Percentiles rank a stretch among this genome's conserved stretches.
These are phyloP conservation scores for Drosophila antonietae DNA, from an alignment of 2,888 invertebrate genomes.

Conservation along the genomic window DNA sequence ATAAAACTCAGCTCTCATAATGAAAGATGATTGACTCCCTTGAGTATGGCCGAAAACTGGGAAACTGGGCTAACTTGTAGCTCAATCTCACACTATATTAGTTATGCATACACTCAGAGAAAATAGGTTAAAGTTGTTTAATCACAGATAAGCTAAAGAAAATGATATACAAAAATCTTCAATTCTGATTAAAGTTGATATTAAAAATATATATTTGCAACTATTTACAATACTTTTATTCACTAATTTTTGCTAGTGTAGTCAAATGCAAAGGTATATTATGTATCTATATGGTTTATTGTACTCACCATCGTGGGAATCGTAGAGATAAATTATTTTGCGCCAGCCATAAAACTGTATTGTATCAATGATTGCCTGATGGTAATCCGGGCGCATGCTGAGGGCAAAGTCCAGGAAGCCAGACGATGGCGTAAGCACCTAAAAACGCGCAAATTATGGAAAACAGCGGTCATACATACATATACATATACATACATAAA, in stretches of 20 bases:
- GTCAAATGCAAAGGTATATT: constrained; percentile 6
- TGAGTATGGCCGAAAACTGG: constrained; percentile 32
- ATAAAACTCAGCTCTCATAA: constrained; percentile 41
- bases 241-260: constrained; percentile 1
- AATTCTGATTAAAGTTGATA: not conserved
- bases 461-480: constrained; percentile 50
- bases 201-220: not conserved
- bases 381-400: constrained; percentile 97
- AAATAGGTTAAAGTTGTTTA: not conserved
- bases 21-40: constrained; percentile 61
- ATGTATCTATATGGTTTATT: constrained; percentile 4
- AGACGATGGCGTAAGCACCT: constrained; percentile 94
- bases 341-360: constrained; percentile 95
- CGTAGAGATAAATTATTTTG: constrained; percentile 91
- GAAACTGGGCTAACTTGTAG: constrained; percentile 3
- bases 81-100: constrained; percentile 51
- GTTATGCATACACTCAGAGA: constrained; percentile 20
- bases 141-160: too few species aligned
- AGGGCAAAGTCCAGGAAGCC: constrained; percentile 95
- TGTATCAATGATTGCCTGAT: constrained; percentile 97
- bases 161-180: not conserved
- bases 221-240: not conserved
- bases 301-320: constrained; percentile 91
- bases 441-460: constrained; percentile 78
- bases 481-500: constrained; percentile 4